Evolutionary conservation across 2,113 vertebrate species (phyloP).

Genomic region (Monopterus albus): DNA sequence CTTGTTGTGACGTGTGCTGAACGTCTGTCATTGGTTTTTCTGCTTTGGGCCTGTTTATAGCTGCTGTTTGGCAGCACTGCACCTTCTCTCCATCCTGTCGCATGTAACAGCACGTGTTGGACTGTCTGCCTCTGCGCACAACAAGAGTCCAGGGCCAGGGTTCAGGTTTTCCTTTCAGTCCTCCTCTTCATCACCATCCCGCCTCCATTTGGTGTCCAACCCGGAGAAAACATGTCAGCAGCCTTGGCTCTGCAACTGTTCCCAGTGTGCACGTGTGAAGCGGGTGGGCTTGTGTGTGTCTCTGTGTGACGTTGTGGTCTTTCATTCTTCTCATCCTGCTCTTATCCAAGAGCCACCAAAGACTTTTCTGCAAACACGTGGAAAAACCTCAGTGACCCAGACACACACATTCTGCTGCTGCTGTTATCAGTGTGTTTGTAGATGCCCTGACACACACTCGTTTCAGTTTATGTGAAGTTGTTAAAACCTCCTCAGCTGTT

Average conservation of each 20-base stretch:
- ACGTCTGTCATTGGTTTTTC: no score
- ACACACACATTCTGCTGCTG: not conserved
- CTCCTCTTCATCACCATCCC: not conserved
- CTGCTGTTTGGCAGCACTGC: constrained; percentile 3
- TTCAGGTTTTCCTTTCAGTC: constrained; percentile 6
- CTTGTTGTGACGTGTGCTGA: no score
- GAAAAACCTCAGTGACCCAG: constrained; percentile 18
- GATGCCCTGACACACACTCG: not conserved
- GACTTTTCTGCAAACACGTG: constrained; percentile 25
- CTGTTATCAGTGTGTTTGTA: not conserved
- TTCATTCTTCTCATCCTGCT: constrained; percentile 28
- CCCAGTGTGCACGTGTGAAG: constrained; percentile 51
- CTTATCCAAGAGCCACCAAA: not conserved
- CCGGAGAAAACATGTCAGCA: constrained; percentile 55
- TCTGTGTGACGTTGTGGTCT: not conserved
- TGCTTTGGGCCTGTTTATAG: no score
- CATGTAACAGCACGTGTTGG: constrained; percentile 54
- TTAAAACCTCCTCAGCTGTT: no score
- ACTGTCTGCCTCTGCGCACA: not conserved
- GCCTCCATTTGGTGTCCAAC: not conserved
- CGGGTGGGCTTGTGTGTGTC: constrained; percentile 2
- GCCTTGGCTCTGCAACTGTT: constrained; percentile 25
- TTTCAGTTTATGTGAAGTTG: not conserved
- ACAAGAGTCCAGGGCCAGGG: constrained; percentile 12
- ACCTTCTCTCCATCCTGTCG: constrained; percentile 14